Percentiles rank a stretch among this genome's conserved stretches.
Conservation (phyloP, 1,140 invertebrate genomes). For the Drosophila pallidifrons region DNA sequence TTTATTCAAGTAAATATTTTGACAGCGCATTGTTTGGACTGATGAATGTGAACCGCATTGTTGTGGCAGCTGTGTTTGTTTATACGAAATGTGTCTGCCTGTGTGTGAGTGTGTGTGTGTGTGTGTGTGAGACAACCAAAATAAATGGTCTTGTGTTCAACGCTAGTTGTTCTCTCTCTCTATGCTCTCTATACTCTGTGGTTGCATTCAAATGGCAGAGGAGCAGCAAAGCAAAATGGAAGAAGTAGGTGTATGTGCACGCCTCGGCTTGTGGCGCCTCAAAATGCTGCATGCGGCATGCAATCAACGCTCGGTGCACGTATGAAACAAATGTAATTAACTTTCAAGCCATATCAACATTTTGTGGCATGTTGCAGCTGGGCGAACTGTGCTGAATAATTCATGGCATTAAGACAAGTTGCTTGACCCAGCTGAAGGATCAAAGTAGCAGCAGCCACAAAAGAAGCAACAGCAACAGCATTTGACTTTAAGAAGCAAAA, state of each 20-base stretch:
- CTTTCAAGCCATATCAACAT: constrained; percentile 59
- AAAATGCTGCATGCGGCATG: constrained; percentile 35
- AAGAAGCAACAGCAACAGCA: constrained; percentile 16
- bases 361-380: constrained; percentile 39
- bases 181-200: constrained; percentile 8
- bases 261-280: not conserved
- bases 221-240: constrained; percentile 7
- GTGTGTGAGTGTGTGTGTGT: constrained; percentile 15
- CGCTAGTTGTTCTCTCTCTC: not conserved
- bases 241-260: constrained; percentile 27
- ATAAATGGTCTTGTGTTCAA: constrained; percentile 56
- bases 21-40: constrained; percentile 62
- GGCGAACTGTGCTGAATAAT: constrained; percentile 64
- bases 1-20: constrained; percentile 69
- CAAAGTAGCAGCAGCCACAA: not conserved
- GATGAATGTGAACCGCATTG: constrained; percentile 46
- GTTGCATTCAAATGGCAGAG: constrained; percentile 37
- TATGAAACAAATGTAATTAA: constrained; percentile 78
- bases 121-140: constrained; percentile 29
- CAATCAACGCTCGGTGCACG: constrained; percentile 68
- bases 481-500: constrained; percentile 41
- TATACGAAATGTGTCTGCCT: not conserved
- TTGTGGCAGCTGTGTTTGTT: constrained; percentile 28
- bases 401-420: constrained; percentile 71
- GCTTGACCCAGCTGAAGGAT: constrained; percentile 63